Evolutionary conservation across 2,113 vertebrate species (phyloP).

Genomic region (Ptilorrhoa leucosticta): DNA sequence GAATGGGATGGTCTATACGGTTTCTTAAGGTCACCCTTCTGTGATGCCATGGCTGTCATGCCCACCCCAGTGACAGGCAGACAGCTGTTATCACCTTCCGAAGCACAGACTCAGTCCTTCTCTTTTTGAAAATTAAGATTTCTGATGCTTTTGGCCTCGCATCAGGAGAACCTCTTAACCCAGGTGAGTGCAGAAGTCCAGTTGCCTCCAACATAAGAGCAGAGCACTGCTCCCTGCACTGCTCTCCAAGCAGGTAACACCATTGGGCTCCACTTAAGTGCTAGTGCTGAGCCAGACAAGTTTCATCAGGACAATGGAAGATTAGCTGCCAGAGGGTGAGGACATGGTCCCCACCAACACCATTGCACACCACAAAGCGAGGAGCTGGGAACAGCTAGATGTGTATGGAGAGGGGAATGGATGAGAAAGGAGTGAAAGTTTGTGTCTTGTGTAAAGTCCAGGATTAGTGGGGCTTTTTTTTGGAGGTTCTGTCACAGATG

Average conservation of each 20-base stretch:
- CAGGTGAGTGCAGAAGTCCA: neutral
- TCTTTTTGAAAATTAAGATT: neutral
- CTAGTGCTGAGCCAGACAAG: neutral
- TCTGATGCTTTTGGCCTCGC: neutral
- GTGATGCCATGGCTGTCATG: neutral
- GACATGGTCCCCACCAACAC: rapidly evolving
- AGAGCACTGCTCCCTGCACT: neutral
- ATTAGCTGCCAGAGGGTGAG: neutral
- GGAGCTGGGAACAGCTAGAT: neutral
- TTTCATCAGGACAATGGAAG: neutral
- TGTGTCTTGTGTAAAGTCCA: neutral
- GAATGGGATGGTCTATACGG: neutral
- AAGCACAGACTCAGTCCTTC: neutral
- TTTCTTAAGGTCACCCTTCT: neutral
- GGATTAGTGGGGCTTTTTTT: neutral
- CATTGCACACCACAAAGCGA: neutral
- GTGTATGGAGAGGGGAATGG: too few species aligned
- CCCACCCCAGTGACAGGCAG: neutral
- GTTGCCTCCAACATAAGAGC: neutral
- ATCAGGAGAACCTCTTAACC: neutral
- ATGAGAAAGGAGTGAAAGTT: neutral
- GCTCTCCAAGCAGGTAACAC: neutral
- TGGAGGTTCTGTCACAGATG: neutral
- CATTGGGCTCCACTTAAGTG: neutral
- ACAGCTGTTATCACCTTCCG: neutral